These are phyloP conservation scores for Hirtodrosophila confusa DNA, from an alignment of 2,888 invertebrate genomes.

Conservation along the genomic window DNA sequence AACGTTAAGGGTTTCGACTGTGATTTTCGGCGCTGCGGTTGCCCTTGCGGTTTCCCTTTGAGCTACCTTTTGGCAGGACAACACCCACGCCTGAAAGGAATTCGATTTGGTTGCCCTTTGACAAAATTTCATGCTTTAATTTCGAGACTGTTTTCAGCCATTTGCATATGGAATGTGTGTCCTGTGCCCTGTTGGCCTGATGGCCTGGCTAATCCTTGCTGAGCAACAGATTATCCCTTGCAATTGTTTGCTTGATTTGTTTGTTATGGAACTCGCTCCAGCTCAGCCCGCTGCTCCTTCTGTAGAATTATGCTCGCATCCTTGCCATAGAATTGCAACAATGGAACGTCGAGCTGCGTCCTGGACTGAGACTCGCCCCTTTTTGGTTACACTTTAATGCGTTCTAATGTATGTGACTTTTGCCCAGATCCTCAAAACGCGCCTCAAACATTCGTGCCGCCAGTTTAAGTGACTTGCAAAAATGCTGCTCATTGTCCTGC, in stretches of 20 bases:
- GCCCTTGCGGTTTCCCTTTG: constrained; percentile 59
- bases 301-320: constrained; percentile 32
- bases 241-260: constrained; percentile 81
- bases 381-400: constrained; percentile 80
- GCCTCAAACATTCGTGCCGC: constrained; percentile 55
- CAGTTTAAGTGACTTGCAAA: constrained; percentile 72
- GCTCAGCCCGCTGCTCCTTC: constrained; percentile 32
- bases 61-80: constrained; percentile 32
- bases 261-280: constrained; percentile 63
- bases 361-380: constrained; percentile 59
- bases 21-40: constrained; percentile 64
- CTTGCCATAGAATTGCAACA: constrained; percentile 42
- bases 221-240: constrained; percentile 77
- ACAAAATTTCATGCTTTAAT: constrained; percentile 77
- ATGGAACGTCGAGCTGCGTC: constrained; percentile 42
- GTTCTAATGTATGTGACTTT: constrained; percentile 83
- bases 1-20: constrained; percentile 8
- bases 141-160: constrained; percentile 37
- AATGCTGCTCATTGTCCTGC: constrained; percentile 57
- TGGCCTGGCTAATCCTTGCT: constrained; percentile 70
- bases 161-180: constrained; percentile 56
- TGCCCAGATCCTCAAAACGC: constrained; percentile 55
- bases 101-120: constrained; percentile 49
- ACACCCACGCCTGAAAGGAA: constrained; percentile 39
- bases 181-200: constrained; percentile 29